These are phyloP conservation scores for Philaethria dido DNA, from an alignment of 2,888 invertebrate genomes.

Conservation along the genomic window DNA sequence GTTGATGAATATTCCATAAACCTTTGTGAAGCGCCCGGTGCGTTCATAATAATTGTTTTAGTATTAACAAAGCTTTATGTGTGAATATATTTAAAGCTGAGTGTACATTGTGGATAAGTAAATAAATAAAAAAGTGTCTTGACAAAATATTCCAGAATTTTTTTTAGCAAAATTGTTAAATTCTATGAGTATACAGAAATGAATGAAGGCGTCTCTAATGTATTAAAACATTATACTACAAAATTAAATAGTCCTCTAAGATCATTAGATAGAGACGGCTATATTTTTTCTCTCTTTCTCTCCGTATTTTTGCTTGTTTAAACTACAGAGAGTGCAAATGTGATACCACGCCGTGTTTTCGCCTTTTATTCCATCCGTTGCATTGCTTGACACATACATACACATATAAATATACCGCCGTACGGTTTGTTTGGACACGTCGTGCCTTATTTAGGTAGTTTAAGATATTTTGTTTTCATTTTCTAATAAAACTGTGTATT, in stretches of 20 bases:
- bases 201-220: too few species aligned
- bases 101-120: slow-evolving; percentile 15
- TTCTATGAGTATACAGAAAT: too few species aligned
- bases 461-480: slow-evolving; percentile 82
- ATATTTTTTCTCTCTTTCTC: not conserved
- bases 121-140: not conserved
- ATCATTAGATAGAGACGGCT: not conserved
- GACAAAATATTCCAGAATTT: not conserved
- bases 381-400: slow-evolving; percentile 47
- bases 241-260: not conserved
- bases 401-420: slow-evolving; percentile 40
- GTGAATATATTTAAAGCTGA: slow-evolving; percentile 22
- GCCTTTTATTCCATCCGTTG: slow-evolving; percentile 43
- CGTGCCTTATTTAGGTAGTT: slow-evolving; percentile 81
- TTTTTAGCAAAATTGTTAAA: not conserved
- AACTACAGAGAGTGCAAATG: slow-evolving; percentile 36
- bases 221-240: not conserved
- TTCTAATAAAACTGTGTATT: slow-evolving; percentile 81
- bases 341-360: slow-evolving; percentile 40
- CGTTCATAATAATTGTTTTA: slow-evolving; percentile 8
- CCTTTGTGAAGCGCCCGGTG: slow-evolving; percentile 19
- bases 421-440: slow-evolving; percentile 68
- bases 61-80: slow-evolving; percentile 14
- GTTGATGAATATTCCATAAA: slow-evolving; percentile 3
- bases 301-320: not conserved